phyloP scores from a whole-genome alignment of 2,888 invertebrate genomes.

The Agonopterix subpropinquella region DNA sequence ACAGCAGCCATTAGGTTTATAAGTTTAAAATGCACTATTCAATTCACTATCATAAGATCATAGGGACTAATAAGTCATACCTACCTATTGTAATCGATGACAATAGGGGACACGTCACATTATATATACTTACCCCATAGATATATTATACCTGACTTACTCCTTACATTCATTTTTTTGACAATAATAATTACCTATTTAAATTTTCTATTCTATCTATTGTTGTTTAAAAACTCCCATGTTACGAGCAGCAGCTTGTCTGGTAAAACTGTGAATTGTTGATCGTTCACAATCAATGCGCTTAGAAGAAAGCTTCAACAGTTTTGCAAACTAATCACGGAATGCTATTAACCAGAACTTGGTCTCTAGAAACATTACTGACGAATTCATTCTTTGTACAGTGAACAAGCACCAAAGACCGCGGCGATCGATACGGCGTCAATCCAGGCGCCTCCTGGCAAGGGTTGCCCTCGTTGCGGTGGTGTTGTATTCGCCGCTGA shows the following conservation, averaged over 20 bases:
- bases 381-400: slow-evolving; percentile 33
- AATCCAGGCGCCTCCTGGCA: slow-evolving; percentile 88
- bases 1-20: neutral
- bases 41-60: slow-evolving; percentile 1
- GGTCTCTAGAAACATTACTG: neutral
- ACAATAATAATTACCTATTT: no score
- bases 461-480: slow-evolving; percentile 93
- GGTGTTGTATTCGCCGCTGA: slow-evolving; percentile 96
- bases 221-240: no score
- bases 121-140: neutral
- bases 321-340: no score
- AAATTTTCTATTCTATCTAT: no score
- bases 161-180: no score
- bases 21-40: slow-evolving; percentile 7
- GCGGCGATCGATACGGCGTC: slow-evolving; percentile 86
- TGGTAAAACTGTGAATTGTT: no score
- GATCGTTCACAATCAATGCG: no score
- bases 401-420: slow-evolving; percentile 85
- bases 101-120: no score
- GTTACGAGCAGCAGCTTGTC: no score
- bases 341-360: no score
- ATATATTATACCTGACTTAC: neutral
- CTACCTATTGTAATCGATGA: neutral
- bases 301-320: no score
- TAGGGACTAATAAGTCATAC: no score